Base-by-base conservation (phyloP, 2,888 invertebrate species). In the Noctua comes region DNA sequence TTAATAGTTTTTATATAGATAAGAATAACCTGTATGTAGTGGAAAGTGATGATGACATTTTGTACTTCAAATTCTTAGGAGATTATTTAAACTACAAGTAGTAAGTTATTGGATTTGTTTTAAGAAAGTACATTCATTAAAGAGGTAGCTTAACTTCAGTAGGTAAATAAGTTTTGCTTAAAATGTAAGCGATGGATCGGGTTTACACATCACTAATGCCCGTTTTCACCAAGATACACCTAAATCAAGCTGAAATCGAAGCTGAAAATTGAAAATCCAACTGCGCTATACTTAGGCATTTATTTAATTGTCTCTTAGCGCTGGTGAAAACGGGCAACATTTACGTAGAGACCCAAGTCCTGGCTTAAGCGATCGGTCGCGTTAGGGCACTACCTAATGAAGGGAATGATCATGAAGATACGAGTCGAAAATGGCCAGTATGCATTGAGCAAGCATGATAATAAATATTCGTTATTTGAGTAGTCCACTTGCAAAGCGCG, bases 41-140 rank as follows among this genome's bases (percentile, higher is more conserved):
- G 87, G 82, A 86, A 84, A 87, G 86, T 91, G 85, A 88, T 83
- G 82, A 91, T 91, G 90, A 89, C 73, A 87, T 86, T 94, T 94
- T 94, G 94, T 94, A 94, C 94, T 94, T 92, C 86, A 88, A 92
- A 91, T 93, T 92, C 90, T 92, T 91, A 91, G 81, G 84, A 90
- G 87, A 87, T 86, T 80, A 83, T 83, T 82, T 83, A 79, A 79
- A 80, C 84, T 88, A 89, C 74, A 66, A 66, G 69, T 83, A 48
- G 54, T 70, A 46, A 31, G 40, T 66, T 71, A 70, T 79, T 80
- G 88, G 78, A 88, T 83, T 80, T 88, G 80, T 86, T 87, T 83
- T 83, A 85, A 72, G 76, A 69, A 75, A 72, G 71, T 72, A 75
- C n/a, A 40, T 51, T 54, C 0, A n/a, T 11, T 73, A 36, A 6